phyloP scores from a whole-genome alignment of 2,113 vertebrate genomes.

The Mixornis gularis region DNA sequence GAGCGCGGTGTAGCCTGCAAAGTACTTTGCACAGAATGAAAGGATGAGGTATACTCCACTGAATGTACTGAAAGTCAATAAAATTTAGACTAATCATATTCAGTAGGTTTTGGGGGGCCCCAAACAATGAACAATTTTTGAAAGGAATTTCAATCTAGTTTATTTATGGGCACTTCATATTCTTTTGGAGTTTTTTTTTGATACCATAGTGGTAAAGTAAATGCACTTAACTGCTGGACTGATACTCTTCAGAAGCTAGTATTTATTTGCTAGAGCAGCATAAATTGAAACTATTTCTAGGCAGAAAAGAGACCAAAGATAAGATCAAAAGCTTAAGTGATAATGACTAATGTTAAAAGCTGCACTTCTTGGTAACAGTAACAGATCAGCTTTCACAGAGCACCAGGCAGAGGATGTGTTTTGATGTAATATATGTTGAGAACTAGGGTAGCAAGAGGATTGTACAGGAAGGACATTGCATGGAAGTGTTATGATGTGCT shows the following conservation, averaged over 20 bases:
- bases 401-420: neutral
- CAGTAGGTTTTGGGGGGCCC: neutral
- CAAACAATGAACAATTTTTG: neutral
- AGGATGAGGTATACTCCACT: neutral
- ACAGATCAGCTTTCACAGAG: neutral
- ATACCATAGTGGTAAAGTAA: neutral
- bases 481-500: neutral
- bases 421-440: neutral
- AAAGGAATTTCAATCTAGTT: neutral
- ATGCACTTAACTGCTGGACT: neutral
- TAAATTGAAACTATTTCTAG: neutral
- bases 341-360: neutral
- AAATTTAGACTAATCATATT: neutral
- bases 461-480: neutral
- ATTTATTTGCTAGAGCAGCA: neutral
- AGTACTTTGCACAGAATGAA: neutral
- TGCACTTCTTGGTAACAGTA: neutral
- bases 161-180: neutral
- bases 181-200: neutral
- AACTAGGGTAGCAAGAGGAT: neutral
- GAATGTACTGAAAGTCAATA: neutral
- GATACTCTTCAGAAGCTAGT: neutral
- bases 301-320: neutral
- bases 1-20: rapidly evolving
- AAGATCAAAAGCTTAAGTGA: neutral